Evolutionary conservation across 2,113 vertebrate genomes (phyloP), one percentile per base, ranked within the genome.

Genomic region (Dissostichus mawsoni): DNA sequence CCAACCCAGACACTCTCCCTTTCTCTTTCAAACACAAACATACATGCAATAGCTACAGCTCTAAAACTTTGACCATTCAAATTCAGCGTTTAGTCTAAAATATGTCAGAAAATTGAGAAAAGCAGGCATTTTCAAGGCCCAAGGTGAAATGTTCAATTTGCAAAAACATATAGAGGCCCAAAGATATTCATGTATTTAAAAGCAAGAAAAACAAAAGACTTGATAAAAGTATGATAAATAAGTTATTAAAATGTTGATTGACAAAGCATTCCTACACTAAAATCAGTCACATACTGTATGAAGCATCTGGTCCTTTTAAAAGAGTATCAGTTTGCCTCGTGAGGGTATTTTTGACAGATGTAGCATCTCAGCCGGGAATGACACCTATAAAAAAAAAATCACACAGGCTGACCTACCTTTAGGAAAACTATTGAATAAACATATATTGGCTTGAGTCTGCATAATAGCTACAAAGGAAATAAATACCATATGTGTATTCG

Each of bases 1-100:
- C 51, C 50, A 59, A 55, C 33, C 76, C 61, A 59, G 58, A 66
- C 71, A 63, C 2, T 48, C 63, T 50, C 6, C 12, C 50, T 47
- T 36, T 48, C 8, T 62, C 16, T 33, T 36, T 58, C 9, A 50
- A 56, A 0, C 0, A 52, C 13, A 69, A 16, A 47, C 8, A 11
- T 8, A 11, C 33, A 59, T 29, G 23, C 17, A 69, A 69, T 70
- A 25, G 5, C 6, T 11, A 13, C 25, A 64, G n/a, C 14, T 70
- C 18, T 44, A 58, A 64, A 51, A 58, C 29, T 8, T 56, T 13
- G 29, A 4, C 3, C 29, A 29, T 29, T 29, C 29, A 29, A 29
- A 29, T 29, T 29, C 29, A 29, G 29, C 3, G 0, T 29, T 29
- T 29, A 29, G 29, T 45, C 17, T n/a, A 8, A 2, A 68, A 68